Base-by-base conservation (phyloP, 2,888 invertebrate species). In the Drosophila longiperda region DNA sequence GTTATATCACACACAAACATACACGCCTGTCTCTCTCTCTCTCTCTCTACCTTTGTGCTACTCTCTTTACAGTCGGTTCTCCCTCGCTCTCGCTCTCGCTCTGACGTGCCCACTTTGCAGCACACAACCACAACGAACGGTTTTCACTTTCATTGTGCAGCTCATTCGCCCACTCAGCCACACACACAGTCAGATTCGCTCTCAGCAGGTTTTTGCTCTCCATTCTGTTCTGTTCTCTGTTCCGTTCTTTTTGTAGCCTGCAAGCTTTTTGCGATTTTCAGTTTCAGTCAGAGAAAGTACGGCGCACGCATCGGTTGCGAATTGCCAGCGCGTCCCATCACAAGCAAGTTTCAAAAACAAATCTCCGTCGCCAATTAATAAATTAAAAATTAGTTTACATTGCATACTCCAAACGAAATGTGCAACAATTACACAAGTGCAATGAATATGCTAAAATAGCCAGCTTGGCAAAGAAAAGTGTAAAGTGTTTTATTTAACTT, bases 221-320 rank as follows among this genome's bases (percentile, higher is more conserved):
- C 63, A 40, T 62, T 65, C 53, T 49, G 50, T 55, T 50, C 55
- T 38, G 58, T 62, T 77, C 78, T 75, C 53, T 54, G 59, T 59
- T 54, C 58, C 54, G 48, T 57, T 54, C 58, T 40, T 75, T 53
- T 75, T 68, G 63, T 75, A 59, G 59, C 53, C 61, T 60, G 75
- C 53, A 53, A 72, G 73, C 66, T 71, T 70, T 57, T 74, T 71
- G 77, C 73, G 63, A 71, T 80, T 80, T 80, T 79, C 82, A 55
- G 68, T 81, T 83, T 91, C 90, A 93, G 92, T 93, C 91, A 92
- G 92, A 93, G 92, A 93, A 92, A 93, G 92, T 92, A 91, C 91
- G 91, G 91, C 92, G 90, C 87, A 89, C 85, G 89, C 90, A 91
- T 89, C 91, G 90, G 92, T 90, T 91, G 90, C 80, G 73, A 75